Base-by-base conservation (phyloP, 2,888 invertebrate species). In the Lasioglossum lativentre region DNA sequence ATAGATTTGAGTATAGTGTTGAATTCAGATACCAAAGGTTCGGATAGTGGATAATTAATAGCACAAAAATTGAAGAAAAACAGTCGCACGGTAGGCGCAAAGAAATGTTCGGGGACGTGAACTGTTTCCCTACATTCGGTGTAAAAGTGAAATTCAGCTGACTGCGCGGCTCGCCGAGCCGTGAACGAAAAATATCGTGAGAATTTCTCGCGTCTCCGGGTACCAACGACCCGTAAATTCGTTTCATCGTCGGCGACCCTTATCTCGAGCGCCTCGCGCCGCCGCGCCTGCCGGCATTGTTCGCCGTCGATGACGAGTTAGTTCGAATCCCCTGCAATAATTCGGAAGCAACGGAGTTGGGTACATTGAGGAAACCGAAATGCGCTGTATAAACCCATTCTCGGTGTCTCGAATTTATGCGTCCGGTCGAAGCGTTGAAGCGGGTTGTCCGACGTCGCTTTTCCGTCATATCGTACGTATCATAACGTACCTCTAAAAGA, bases 201-300 rank as follows among this genome's bases (percentile, higher is more conserved):
- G 85, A 86, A 85, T 82, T 82, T 79, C 79, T 66, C 85, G 86
- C 76, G 70, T 79, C 79, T 70, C 47, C 47, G 34, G 40, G 66
- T 76, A 68, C 19, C 85, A 79, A 82, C 85, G 85, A 80, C 79
- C 82, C 75, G 83, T 80, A 80, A 87, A 86, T 86, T 86, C 83
- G 77, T 87, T 80, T 72, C 86, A 78, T 80, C 78, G 78, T 75
- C n/a, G 63, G 78, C 75, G 77, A 75, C 38, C 79, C 77, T 87
- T 82, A 86, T 86, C 86, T 80, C 52, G 72, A 34, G 45, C 78
- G 75, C 80, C 75, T 80, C 42, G 42, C 42, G 71, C 78, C 42
- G 71, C 78, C 75, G 52, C 52, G 71, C 71, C 77, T n/a, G 23
- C 42, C 23, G 38, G 80, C 70, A 83, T 87, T 87, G 80, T 85